Base-by-base conservation (phyloP, 1,140 invertebrate species). In the Drosophila ironensis region DNA sequence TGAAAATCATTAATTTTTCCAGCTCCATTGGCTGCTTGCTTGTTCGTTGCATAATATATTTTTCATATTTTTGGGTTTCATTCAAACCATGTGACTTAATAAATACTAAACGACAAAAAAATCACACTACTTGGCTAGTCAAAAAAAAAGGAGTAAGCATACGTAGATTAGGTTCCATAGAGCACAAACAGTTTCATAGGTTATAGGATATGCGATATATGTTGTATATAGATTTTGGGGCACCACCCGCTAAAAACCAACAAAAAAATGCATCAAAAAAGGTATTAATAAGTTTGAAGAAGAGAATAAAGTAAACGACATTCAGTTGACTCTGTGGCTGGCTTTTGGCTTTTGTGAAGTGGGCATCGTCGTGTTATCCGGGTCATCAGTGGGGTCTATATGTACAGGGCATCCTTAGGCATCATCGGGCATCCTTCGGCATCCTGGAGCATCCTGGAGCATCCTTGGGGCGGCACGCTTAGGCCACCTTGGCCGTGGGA, bases 11-110 rank as follows among this genome's bases (percentile, higher is more conserved):
- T 40, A 51, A 70, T 70, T 84, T 77, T 44, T 73, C 64, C 63
- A 82, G 70, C 63, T 54, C 73, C 56, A 78, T 72, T 61, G 70
- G 35, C 73, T 78, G 64, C 73, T 70, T 82, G 78, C 78, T 42
- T 56, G 68, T 28, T 27, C 17, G 45, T 27, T 41, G 61, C 69
- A 64, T 57, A 24, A 73, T 80, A 30, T 75, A 78, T 82, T 82
- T 82, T 82, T 84, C 28, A 74, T 71, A 57, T 59, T 82, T 82
- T 86, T 82, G 78, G 78, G 78, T 78, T 82, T 82, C 78, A 63
- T 84, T 57, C 45, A 82, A 82, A 82, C 78, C 78, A 77, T 84
- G 59, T 74, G 73, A 78, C 78, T 82, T 82, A 82, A 82, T 82
- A 84, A 82, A 82, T 82, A 82, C 20, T 73, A 70, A 28, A 66